Evolutionary conservation across 64 coral and sea anemone genomes (phyloP).

Genomic region (Hydrozoanthus tunicans): DNA sequence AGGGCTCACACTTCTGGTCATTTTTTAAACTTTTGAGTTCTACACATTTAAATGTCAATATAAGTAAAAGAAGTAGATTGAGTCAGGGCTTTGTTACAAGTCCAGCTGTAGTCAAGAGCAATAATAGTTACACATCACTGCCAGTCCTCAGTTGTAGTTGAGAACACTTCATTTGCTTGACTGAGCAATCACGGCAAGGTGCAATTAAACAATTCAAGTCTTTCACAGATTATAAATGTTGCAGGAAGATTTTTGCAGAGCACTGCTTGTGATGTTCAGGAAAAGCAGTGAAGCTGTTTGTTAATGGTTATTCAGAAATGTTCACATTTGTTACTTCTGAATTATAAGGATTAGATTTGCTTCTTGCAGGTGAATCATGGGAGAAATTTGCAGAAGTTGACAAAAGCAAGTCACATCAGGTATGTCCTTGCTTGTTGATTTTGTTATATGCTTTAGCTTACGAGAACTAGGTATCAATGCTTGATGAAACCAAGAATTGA

Average conservation of each 20-base stretch:
- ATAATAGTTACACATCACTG: neutral
- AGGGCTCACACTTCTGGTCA: neutral
- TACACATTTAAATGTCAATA: neutral
- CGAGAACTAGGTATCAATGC: neutral
- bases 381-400: conserved; percentile 87
- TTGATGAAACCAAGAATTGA: too few relatives aligned
- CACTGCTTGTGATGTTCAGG: conserved; percentile 39
- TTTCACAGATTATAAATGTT: neutral
- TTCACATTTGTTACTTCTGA: neutral
- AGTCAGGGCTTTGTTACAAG: conserved; percentile 36
- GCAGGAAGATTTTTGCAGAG: neutral
- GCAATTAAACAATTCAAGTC: neutral
- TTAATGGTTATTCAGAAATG: neutral
- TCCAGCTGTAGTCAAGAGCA: neutral
- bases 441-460: neutral
- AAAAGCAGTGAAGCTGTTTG: conserved; percentile 27
- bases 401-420: conserved; percentile 95
- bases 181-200: conserved; percentile 30
- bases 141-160: conserved; percentile 44
- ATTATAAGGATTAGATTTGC: conserved; percentile 57
- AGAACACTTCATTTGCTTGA: conserved; percentile 28
- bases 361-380: conserved; percentile 76
- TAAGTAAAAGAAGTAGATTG: neutral
- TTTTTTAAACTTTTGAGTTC: neutral
- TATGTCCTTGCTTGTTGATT: neutral